Percentiles rank a stretch among this genome's conserved stretches.
These are phyloP conservation scores for Knipowitschia caucasica DNA, from an alignment of 2,797 vertebrate species.

Conservation along the genomic window DNA sequence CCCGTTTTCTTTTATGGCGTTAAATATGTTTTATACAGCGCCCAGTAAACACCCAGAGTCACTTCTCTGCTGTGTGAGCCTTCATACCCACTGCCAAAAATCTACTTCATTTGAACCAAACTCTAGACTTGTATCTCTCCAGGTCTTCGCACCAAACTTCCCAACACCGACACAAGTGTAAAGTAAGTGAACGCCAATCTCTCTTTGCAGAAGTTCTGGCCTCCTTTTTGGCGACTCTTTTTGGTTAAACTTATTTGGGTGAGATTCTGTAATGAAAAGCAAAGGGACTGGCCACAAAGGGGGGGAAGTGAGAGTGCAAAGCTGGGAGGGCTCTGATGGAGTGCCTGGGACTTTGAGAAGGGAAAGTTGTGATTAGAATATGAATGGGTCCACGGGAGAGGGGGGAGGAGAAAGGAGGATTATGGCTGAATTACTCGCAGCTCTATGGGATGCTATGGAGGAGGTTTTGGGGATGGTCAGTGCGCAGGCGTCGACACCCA, in stretches of 20 bases:
- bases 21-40: slow-evolving; percentile 88
- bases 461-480: slow-evolving; percentile 66
- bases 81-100: no score
- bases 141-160: slow-evolving; percentile 4
- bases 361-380: slow-evolving; percentile 99
- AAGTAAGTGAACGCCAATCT: no score
- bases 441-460: slow-evolving; percentile 85
- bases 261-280: slow-evolving; percentile 66
- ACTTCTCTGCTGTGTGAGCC: slow-evolving; percentile 61
- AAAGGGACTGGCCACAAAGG: slow-evolving; percentile 81
- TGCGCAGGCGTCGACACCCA: slow-evolving; percentile 61
- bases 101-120: slow-evolving; percentile 76
- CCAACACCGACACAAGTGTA: slow-evolving; percentile 16
- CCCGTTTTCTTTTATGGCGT: slow-evolving; percentile 93
- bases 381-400: slow-evolving; percentile 96
- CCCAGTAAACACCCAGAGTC: slow-evolving; percentile 57
- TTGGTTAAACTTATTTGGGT: slow-evolving; percentile 76
- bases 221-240: slow-evolving; percentile 42
- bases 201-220: slow-evolving; percentile 37
- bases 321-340: slow-evolving; percentile 88
- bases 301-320: slow-evolving; percentile 89
- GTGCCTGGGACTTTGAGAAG: slow-evolving; percentile 93
- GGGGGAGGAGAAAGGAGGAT: slow-evolving; percentile 86
- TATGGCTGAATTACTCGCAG: slow-evolving; percentile 92
- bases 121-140: slow-evolving; percentile 17